These are phyloP conservation scores for Scyliorhinus canicula DNA, from an alignment of 2,797 vertebrate species.

Conservation along the genomic window DNA sequence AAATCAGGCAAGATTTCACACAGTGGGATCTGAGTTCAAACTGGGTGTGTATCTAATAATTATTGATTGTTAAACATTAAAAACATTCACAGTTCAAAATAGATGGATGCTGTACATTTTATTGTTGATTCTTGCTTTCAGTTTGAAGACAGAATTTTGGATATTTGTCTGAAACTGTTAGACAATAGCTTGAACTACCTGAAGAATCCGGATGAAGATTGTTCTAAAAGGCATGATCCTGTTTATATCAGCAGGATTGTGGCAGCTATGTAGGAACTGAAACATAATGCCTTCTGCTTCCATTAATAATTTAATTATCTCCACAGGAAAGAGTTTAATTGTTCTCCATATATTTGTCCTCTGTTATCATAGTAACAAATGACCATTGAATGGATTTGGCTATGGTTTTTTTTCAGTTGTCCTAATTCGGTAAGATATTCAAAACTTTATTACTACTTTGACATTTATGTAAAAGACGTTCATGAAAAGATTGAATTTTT, in stretches of 20 bases:
- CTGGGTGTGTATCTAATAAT: background rate
- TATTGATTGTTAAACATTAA: background rate
- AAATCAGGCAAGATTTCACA: background rate
- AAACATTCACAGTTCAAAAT: background rate
- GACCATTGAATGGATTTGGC: background rate
- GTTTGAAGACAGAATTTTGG: constrained; percentile 60
- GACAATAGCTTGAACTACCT: constrained; percentile 57
- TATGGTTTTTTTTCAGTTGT: background rate
- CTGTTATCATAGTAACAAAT: background rate
- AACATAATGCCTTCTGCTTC: background rate
- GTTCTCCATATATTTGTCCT: background rate
- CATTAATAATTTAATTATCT: background rate
- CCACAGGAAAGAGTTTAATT: background rate
- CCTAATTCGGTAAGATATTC: background rate
- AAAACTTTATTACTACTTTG: background rate
- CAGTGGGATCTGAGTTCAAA: background rate
- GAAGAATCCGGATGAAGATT: constrained; percentile 55
- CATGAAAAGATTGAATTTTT: background rate
- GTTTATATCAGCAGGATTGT: constrained; percentile 60
- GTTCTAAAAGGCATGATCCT: constrained; percentile 55
- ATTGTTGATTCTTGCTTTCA: constrained; percentile 43
- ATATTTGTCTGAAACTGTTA: constrained; percentile 56
- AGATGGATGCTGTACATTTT: background rate
- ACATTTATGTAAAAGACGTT: background rate
- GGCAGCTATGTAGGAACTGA: constrained; percentile 61